Base-by-base conservation (phyloP, 2,888 invertebrate genomes). In the Pseudoips prasinana region DNA sequence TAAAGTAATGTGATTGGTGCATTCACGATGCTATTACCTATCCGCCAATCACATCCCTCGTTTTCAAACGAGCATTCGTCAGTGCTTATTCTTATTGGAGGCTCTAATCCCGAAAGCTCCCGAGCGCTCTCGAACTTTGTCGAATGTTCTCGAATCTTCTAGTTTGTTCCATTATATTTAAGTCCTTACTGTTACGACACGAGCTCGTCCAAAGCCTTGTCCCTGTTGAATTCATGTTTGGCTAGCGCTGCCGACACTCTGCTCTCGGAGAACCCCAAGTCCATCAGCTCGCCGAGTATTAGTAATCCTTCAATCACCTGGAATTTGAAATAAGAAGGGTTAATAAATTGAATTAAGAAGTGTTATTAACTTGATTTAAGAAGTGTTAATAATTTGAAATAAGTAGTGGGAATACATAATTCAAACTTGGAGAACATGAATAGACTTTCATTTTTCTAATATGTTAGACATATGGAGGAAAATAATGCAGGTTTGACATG, bases 241-340 rank as follows among this genome's bases (percentile, higher is more conserved):
- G 94, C 78, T 30, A 96, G 90, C 9, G 95, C 95, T 38, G 91
- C 91, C 0, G 93, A 93, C 28, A 94, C 94, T 62, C 91, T 90
- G 34, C 91, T 90, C 81, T 96, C 96, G 0, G 94, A 89, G 76
- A 96, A 96, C 18, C 96, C 96, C 33, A 96, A 90, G 73, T 95
- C 95, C 79, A 94, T 90, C 33, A 96, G 88, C 66, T 95, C 94
- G 10, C 92, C 91, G 60, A 95, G 87, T 45, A 93, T 92, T 57
- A 96, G 90, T 28, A 97, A 90, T 77, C 94, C 94, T 72, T 97
- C 96, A 36, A 96, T 92, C 53, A 96, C 91, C 94, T 95, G 86
- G 14, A 71, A 84, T 61, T 43, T 20, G 8, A 11, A 29, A 33
- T 23, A 10, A 22, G 19, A n/a, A n/a, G n/a, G n/a, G n/a, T n/a